phyloP scores from a whole-genome alignment of 2,113 vertebrate species.

The Menura novaehollandiae region DNA sequence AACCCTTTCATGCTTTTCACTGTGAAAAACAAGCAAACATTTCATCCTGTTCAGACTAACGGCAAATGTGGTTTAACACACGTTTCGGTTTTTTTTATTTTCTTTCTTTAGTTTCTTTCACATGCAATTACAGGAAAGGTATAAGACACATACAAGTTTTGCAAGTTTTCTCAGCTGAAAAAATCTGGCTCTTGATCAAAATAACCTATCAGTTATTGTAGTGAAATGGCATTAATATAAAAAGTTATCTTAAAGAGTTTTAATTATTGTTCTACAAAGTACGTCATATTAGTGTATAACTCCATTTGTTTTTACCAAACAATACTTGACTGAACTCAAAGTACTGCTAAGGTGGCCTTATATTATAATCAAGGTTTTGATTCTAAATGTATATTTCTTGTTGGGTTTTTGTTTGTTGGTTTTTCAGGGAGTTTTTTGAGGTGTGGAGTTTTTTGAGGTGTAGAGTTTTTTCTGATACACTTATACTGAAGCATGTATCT shows the following conservation, averaged over 20 bases:
- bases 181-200: not conserved
- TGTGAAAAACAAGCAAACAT: not conserved
- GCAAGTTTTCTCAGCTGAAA: not conserved
- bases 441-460: rapidly evolving
- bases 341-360: not conserved
- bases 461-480: not conserved
- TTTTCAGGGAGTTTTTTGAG: rapidly evolving
- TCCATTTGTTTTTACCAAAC: not conserved
- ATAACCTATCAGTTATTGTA: not conserved
- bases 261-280: not conserved
- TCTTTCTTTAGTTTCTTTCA: not conserved
- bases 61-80: not conserved
- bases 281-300: not conserved
- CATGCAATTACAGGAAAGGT: not conserved
- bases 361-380: not conserved
- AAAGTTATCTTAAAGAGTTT: not conserved
- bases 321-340: not conserved
- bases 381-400: not conserved
- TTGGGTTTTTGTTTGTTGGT: not conserved
- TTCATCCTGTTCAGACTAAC: not conserved
- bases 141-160: not conserved
- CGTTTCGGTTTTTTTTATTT: not conserved
- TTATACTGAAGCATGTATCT: not conserved
- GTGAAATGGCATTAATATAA: not conserved
- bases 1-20: not conserved